Evolutionary conservation across 2,113 vertebrate species (phyloP).

Genomic region (Coregonus clupeaformis): DNA sequence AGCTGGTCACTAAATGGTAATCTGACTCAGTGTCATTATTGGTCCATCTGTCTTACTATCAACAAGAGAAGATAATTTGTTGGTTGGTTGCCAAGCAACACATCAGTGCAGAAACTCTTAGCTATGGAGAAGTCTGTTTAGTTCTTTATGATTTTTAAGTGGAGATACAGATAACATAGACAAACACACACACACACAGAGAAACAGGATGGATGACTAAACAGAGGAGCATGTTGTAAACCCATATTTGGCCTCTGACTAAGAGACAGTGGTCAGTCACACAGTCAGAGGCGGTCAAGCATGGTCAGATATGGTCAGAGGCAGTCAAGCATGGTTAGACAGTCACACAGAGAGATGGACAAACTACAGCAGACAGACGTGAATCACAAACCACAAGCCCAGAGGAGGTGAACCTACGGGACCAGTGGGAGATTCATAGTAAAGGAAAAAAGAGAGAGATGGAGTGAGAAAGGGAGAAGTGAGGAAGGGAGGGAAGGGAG

Average conservation of each 20-base stretch:
- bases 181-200: not conserved
- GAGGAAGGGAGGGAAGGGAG: not conserved
- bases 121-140: slow-evolving; percentile 5
- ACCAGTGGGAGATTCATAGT: not conserved
- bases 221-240: not conserved
- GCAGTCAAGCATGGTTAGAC: not conserved
- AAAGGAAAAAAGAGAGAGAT: not conserved
- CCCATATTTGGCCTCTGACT: not conserved
- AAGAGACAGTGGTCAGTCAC: not conserved
- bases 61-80: too few relatives aligned
- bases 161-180: not conserved
- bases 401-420: too few relatives aligned
- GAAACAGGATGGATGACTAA: not conserved
- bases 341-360: not conserved
- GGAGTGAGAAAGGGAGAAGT: not conserved
- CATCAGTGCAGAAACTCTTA: slow-evolving; percentile 15
- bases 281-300: not conserved
- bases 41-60: too few relatives aligned
- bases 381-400: not conserved
- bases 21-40: too few relatives aligned
- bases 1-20: too few relatives aligned
- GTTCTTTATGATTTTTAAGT: not conserved
- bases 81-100: too few relatives aligned
- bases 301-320: slow-evolving; percentile 1
- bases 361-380: not conserved